Evolutionary conservation across 2,113 vertebrate genomes (phyloP).

Genomic region (Neogobius melanostomus): DNA sequence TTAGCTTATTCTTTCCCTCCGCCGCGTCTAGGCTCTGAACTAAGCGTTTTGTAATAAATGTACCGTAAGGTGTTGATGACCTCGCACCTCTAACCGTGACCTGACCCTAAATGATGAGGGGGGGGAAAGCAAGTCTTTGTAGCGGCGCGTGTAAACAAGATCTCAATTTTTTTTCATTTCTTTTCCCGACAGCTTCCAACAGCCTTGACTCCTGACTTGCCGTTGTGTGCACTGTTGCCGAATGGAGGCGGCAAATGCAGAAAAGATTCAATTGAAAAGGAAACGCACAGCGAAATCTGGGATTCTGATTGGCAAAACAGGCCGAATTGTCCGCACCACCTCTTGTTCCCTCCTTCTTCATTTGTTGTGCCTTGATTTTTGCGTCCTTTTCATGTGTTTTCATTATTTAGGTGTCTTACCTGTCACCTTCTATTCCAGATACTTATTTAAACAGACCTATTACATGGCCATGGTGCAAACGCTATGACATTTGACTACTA

Average conservation of each 20-base stretch:
- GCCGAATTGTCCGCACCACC: conserved; percentile 48
- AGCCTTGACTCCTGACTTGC: conserved; percentile 57
- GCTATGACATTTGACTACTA: background rate
- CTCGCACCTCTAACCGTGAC: conserved; percentile 17
- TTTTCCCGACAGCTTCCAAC: conserved; percentile 27
- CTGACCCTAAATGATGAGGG: conserved; percentile 11
- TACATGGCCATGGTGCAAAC: background rate
- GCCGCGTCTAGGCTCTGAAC: conserved; percentile 10
- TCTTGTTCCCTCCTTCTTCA: conserved; percentile 34
- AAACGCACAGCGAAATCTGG: background rate
- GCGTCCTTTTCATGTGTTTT: background rate
- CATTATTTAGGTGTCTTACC: background rate
- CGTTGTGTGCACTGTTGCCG: conserved; percentile 16
- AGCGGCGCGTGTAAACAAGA: conserved; percentile 36
- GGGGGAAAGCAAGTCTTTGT: conserved; percentile 47
- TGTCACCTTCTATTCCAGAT: background rate
- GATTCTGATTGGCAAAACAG: conserved; percentile 46
- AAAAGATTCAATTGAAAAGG: conserved; percentile 53
- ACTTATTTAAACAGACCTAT: background rate
- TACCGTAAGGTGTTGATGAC: background rate
- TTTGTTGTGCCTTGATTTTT: conserved; percentile 24
- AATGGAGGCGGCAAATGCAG: conserved; percentile 47
- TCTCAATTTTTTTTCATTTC: conserved; percentile 36
- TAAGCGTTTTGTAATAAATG: conserved; percentile 36
- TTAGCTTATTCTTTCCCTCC: conserved; percentile 48